Evolutionary conservation across 2,113 vertebrate genomes (phyloP), one percentile per base, ranked within the genome.

Genomic region (Alaudala cheleensis): DNA sequence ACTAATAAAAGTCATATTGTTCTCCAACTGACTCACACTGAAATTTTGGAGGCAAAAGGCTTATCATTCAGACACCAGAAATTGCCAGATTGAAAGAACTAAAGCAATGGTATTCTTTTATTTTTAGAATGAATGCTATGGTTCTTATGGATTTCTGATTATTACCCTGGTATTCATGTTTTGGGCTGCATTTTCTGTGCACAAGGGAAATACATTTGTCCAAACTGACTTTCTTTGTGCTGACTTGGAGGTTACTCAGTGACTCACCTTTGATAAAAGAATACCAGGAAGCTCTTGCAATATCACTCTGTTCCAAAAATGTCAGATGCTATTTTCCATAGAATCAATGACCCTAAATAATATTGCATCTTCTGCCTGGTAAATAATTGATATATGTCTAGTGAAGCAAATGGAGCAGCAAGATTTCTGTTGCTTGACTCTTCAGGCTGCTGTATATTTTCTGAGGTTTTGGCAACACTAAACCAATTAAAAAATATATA

Each of bases 321-420:
- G 81, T 93, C 93, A 97, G 34, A 33, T n/a, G n/a, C 24, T 65
- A 49, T 91, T 86, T 95, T 95, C 62, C 17, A 62, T 76, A 49
- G 64, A 96, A 74, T 88, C 44, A 77, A 21, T 1, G 39, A 49
- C 76, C 70, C 50, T 81, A 82, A 92, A 85, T 66, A 54, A 53
- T 72, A 94, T 26, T 92, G 65, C 42, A 73, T 17, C 26, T 84
- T 82, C 69, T 90, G 18, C n/a, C 53, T 94, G 57, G 73, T 93
- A 82, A 96, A 95, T 97, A 93, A 95, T 88, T 93, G 65, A 93
- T 92, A 57, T 17, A 70, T 78, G 67, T 79, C 74, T 95, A 86
- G 80, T 88, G 81, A 87, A 88, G 60, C 33, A 94, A 96, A 85
- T 73, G 62, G 50, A 81, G 61, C 70, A 93, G 42, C 40, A 76